A percentile compares a stretch with the other conserved stretches of the same genome.
Evolutionary conservation across 2,888 invertebrate genomes (phyloP).

Genomic region (Ectemnius cavifrons): DNA sequence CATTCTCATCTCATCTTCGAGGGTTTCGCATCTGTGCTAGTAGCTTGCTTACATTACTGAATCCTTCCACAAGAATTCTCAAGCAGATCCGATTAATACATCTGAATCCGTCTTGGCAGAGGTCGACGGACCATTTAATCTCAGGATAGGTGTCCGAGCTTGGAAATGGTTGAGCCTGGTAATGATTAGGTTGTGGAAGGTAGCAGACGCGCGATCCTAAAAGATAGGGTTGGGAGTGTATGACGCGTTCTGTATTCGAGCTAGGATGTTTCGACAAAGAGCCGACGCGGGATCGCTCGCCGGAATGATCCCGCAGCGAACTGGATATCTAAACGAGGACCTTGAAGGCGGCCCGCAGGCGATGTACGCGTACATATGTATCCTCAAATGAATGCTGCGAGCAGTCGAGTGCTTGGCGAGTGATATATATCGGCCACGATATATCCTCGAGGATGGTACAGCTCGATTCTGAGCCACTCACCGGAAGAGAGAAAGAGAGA

Average conservation of each 20-base stretch:
- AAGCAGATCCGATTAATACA: constrained; percentile 34
- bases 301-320: constrained; percentile 58
- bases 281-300: constrained; percentile 30
- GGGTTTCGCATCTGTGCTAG: no score
- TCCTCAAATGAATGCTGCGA: constrained; percentile 48
- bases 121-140: constrained; percentile 57
- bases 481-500: constrained; percentile 26
- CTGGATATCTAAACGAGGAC: constrained; percentile 62
- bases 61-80: neutral
- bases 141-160: constrained; percentile 18
- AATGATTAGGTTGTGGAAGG: constrained; percentile 58
- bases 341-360: constrained; percentile 53
- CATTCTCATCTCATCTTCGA: no score
- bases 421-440: constrained; percentile 69
- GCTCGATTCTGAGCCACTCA: constrained; percentile 57
- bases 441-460: constrained; percentile 65
- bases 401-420: constrained; percentile 60
- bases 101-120: constrained; percentile 20
- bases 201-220: constrained; percentile 36
- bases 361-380: constrained; percentile 49
- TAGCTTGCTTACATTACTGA: no score
- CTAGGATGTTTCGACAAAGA: constrained; percentile 39
- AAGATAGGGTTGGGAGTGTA: constrained; percentile 41
- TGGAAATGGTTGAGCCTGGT: constrained; percentile 53
- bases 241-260: constrained; percentile 33